Percentiles rank a stretch among this genome's conserved stretches.
phyloP scores from a whole-genome alignment of 2,113 vertebrate species.

The Trogon melanurus region DNA sequence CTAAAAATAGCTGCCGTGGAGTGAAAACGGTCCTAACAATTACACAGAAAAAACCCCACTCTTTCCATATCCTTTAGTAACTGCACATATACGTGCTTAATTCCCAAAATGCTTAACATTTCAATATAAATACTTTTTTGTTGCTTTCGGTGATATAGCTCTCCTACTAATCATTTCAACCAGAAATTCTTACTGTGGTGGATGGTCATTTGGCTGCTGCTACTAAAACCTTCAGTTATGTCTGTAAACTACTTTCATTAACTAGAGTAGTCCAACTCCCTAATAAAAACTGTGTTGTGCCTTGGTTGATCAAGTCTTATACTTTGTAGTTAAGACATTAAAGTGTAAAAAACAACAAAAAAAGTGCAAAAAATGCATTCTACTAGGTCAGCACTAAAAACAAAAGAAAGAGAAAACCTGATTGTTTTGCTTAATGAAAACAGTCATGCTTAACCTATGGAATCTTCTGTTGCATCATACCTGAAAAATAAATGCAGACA shows the following conservation, averaged over 20 bases:
- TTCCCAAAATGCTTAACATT: neutral
- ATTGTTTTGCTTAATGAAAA: neutral
- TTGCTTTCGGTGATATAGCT: neutral
- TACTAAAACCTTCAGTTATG: neutral
- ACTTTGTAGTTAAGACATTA: neutral
- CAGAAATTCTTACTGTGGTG: neutral
- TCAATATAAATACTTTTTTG: neutral
- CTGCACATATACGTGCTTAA: neutral
- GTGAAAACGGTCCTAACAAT: neutral
- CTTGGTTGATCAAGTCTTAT: neutral
- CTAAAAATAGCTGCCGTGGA: neutral
- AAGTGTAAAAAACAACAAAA: neutral
- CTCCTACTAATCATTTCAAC: neutral
- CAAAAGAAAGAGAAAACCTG: neutral
- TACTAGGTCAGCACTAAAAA: neutral
- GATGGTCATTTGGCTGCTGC: neutral
- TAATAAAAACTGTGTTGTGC: neutral
- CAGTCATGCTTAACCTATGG: neutral
- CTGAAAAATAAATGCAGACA: neutral
- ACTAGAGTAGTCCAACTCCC: neutral
- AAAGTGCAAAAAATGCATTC: neutral
- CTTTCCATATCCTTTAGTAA: neutral
- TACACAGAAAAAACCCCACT: neutral
- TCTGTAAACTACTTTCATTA: neutral
- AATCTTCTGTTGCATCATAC: neutral